phyloP scores from a whole-genome alignment of 2,797 vertebrate species.

The Macroramphosus scolopax region DNA sequence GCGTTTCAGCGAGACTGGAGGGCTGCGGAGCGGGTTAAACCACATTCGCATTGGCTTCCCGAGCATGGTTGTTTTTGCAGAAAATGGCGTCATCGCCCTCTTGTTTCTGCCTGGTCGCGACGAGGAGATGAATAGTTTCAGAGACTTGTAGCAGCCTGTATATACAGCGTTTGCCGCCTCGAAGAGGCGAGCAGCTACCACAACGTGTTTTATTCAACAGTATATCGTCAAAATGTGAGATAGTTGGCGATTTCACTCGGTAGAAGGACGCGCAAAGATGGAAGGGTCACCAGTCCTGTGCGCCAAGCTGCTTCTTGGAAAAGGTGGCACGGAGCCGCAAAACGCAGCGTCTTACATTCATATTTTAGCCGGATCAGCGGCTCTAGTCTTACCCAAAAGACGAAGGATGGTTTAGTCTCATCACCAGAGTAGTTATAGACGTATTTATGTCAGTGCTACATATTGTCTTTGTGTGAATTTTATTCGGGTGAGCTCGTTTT shows the following conservation, averaged over 20 bases:
- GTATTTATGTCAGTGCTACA: slow-evolving; percentile 43
- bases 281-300: slow-evolving; percentile 81
- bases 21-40: slow-evolving; percentile 56
- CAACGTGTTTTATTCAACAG: slow-evolving; percentile 34
- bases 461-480: slow-evolving; percentile 72
- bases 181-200: slow-evolving; percentile 9
- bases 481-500: slow-evolving; percentile 78
- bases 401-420: slow-evolving; percentile 18
- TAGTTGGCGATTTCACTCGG: slow-evolving; percentile 31
- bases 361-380: slow-evolving; percentile 15
- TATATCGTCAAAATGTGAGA: slow-evolving; percentile 4
- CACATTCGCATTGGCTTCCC: slow-evolving; percentile 70
- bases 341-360: slow-evolving; percentile 76
- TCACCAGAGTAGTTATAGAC: slow-evolving; percentile 17
- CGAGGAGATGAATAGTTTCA: slow-evolving; percentile 75
- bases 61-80: slow-evolving; percentile 80
- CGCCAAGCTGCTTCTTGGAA: slow-evolving; percentile 79
- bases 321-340: slow-evolving; percentile 77
- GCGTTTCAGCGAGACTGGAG: slow-evolving; percentile 32
- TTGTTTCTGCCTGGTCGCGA: slow-evolving; percentile 79
- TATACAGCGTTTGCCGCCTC: slow-evolving; percentile 15
- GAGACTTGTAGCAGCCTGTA: slow-evolving; percentile 56
- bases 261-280: slow-evolving; percentile 85
- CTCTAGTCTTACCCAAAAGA: slow-evolving; percentile 14
- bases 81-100: slow-evolving; percentile 78